These are phyloP conservation scores for Monomorium pharaonis DNA, from an alignment of 1,140 invertebrate genomes.

Conservation along the genomic window DNA sequence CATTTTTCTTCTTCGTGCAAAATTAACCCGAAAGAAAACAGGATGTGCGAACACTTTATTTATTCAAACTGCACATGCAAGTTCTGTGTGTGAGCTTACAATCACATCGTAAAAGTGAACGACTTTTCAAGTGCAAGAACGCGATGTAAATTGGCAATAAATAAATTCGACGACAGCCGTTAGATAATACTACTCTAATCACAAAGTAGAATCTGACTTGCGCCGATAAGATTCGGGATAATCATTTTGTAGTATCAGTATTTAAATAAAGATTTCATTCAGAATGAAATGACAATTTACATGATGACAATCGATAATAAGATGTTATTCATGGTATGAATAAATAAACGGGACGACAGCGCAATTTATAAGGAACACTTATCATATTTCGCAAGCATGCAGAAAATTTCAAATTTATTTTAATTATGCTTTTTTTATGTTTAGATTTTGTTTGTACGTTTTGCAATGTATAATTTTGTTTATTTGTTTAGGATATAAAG, in stretches of 20 bases:
- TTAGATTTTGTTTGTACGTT: background rate
- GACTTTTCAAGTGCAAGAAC: conserved; percentile 9
- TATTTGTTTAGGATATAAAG: background rate
- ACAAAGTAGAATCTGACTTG: conserved; percentile 7
- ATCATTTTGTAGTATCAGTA: background rate
- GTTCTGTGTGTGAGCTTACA: conserved; percentile 9
- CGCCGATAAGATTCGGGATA: conserved; percentile 15
- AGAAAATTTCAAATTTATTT: background rate
- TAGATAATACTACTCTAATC: conserved; percentile 37
- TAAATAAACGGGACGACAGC: background rate
- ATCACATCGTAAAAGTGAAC: background rate
- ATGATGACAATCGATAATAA: conserved; percentile 8
- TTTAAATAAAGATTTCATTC: conserved; percentile 9
- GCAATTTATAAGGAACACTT: background rate
- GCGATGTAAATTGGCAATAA: background rate
- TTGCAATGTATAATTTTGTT: background rate
- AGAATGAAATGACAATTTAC: conserved; percentile 12
- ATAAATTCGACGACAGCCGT: conserved; percentile 40
- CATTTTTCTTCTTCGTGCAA: background rate
- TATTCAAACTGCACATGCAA: background rate
- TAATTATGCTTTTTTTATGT: background rate
- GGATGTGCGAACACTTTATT: background rate
- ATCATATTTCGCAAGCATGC: background rate
- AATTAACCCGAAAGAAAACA: background rate
- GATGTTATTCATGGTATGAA: conserved; percentile 7